phyloP scores from a whole-genome alignment of 2,113 vertebrate species.

The Ptyas mucosa region DNA sequence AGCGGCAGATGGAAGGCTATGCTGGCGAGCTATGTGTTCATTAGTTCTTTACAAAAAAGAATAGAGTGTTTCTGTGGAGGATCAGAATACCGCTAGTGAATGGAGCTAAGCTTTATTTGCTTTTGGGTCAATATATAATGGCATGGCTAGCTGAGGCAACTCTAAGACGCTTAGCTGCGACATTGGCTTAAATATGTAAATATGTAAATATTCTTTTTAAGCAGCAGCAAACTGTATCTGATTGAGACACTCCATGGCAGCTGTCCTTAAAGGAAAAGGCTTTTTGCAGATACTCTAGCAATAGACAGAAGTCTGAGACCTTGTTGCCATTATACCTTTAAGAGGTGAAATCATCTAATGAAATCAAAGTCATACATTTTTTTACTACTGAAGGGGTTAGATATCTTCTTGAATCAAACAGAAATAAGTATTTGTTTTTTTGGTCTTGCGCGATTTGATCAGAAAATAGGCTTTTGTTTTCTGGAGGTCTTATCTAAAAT shows the following conservation, averaged over 20 bases:
- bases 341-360: conserved; percentile 37
- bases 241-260: conserved; percentile 42
- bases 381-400: conserved; percentile 32
- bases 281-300: conserved; percentile 35
- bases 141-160: conserved; percentile 54
- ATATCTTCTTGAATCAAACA: conserved; percentile 6
- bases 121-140: conserved; percentile 59
- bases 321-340: conserved; percentile 27
- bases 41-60: conserved; percentile 63
- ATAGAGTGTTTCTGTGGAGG: conserved; percentile 52
- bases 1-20: conserved; percentile 70
- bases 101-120: conserved; percentile 60
- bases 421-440: conserved; percentile 19
- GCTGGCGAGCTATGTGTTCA: conserved; percentile 60
- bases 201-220: conserved; percentile 36
- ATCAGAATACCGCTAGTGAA: conserved; percentile 58
- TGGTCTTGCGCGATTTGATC: conserved; percentile 23
- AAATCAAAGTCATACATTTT: conserved; percentile 36
- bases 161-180: conserved; percentile 46
- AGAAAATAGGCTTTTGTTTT: conserved; percentile 48
- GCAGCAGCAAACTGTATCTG: conserved; percentile 40
- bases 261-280: conserved; percentile 50
- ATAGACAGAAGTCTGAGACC: conserved; percentile 30
- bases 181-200: conserved; percentile 61
- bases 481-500: not conserved